Percentiles rank a stretch among this genome's conserved stretches.
Evolutionary conservation across 2,113 vertebrate species (phyloP).

Genomic region (Poeciliopsis turrubarensis): DNA sequence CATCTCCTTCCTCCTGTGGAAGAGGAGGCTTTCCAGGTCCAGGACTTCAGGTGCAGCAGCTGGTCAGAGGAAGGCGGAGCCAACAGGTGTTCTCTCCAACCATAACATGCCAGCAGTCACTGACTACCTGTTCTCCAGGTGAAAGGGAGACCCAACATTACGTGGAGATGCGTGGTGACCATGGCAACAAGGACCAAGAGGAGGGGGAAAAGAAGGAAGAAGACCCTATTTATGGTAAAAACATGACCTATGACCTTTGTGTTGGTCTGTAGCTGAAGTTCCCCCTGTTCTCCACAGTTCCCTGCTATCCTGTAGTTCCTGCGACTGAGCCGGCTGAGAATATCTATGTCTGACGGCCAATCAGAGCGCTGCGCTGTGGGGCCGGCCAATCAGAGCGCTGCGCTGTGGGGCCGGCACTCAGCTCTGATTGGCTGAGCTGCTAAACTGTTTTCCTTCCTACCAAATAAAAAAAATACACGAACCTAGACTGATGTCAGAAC

Average conservation of each 20-base stretch:
- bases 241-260: not conserved
- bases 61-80: constrained; percentile 8
- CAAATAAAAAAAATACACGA: not conserved
- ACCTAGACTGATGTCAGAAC: not conserved
- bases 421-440: not conserved
- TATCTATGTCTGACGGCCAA: constrained; percentile 32
- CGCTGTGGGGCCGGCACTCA: not conserved
- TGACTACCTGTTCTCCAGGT: constrained; percentile 11
- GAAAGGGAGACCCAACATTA: constrained; percentile 19
- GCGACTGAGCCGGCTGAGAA: not conserved
- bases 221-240: constrained; percentile 27
- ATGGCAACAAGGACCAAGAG: not conserved
- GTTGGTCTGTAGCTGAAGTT: not conserved
- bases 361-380: not conserved
- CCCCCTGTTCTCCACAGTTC: constrained; percentile 5
- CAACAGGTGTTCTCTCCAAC: too few species aligned
- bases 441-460: not conserved
- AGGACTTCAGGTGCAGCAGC: constrained; percentile 15
- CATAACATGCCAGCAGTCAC: not conserved
- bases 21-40: not conserved
- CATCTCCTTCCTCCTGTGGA: constrained; percentile 10
- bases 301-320: not conserved
- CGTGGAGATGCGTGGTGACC: constrained; percentile 10
- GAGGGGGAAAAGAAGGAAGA: not conserved
- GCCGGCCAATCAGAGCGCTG: not conserved